A percentile compares a stretch with the other conserved stretches of the same genome.
Conservation (phyloP, 2,797 vertebrate genomes). For the Adrianichthys oophorus region DNA sequence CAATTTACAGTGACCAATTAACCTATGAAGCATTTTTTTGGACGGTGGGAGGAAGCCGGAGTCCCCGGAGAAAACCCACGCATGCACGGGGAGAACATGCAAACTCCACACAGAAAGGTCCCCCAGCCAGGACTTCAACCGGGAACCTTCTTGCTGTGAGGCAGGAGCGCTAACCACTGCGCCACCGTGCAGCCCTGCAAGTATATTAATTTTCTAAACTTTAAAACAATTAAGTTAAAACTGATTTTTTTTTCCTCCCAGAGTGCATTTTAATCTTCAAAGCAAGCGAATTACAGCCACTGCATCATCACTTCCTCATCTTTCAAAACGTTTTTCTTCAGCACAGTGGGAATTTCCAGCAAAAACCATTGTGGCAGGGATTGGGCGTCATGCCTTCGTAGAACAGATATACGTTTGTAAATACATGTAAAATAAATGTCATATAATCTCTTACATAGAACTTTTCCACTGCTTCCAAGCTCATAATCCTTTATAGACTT, state of each 20-base stretch:
- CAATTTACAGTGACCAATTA: no score
- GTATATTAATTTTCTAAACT: no score
- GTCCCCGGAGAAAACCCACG: no score
- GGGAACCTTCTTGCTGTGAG: no score
- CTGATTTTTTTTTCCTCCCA: not conserved
- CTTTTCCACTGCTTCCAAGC: slow-evolving; percentile 26
- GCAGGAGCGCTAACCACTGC: no score
- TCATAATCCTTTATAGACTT: slow-evolving; percentile 61
- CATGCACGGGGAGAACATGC: no score
- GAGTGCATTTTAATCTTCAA: slow-evolving; percentile 46
- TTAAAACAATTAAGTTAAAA: slow-evolving; percentile 17
- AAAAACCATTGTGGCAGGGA: slow-evolving; percentile 62
- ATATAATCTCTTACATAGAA: slow-evolving; percentile 42
- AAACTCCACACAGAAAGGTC: no score
- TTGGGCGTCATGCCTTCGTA: slow-evolving; percentile 39
- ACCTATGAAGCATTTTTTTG: no score
- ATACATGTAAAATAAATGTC: slow-evolving; percentile 29
- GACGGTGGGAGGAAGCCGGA: no score
- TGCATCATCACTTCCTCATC: slow-evolving; percentile 50
- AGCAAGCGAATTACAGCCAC: slow-evolving; percentile 45
- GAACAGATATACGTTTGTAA: slow-evolving; percentile 25
- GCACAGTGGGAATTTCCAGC: slow-evolving; percentile 66
- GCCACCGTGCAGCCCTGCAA: no score
- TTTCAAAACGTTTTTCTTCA: slow-evolving; percentile 53
- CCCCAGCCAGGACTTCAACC: no score